phyloP scores from a whole-genome alignment of 2,113 vertebrate genomes.

The Steatornis caripensis region DNA sequence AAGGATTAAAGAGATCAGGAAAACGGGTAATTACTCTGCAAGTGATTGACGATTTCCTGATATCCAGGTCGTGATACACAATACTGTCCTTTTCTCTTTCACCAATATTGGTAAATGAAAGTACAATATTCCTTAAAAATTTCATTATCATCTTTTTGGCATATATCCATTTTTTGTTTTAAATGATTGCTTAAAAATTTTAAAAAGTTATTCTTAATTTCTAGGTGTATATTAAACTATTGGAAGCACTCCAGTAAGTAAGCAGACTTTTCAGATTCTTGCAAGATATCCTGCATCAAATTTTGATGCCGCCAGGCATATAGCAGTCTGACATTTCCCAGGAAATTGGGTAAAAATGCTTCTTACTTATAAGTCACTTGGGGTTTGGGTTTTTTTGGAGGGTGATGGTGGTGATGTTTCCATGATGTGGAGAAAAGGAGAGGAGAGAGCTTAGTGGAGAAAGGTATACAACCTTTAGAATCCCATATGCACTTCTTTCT shows the following conservation, averaged over 20 bases:
- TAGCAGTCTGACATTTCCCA: neutral
- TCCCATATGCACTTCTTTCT: neutral
- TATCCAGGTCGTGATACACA: neutral
- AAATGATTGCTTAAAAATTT: neutral
- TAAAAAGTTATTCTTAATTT: neutral
- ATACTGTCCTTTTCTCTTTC: neutral
- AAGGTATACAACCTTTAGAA: neutral
- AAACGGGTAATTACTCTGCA: neutral
- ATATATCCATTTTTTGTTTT: neutral
- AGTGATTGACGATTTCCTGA: neutral
- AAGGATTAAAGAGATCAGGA: neutral
- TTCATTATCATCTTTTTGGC: neutral
- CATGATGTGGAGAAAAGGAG: neutral
- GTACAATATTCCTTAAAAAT: neutral
- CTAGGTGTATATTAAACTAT: neutral
- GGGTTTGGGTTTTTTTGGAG: neutral
- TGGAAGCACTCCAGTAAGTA: neutral
- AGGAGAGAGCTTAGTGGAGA: neutral
- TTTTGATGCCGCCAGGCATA: neutral
- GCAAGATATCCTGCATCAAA: neutral
- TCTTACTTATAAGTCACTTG: neutral
- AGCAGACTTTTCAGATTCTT: neutral
- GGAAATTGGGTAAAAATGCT: neutral
- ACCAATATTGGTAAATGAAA: neutral
- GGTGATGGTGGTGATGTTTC: neutral